Evolutionary conservation across 2,113 vertebrate genomes (phyloP).

Genomic region (Toxotes jaculatrix): DNA sequence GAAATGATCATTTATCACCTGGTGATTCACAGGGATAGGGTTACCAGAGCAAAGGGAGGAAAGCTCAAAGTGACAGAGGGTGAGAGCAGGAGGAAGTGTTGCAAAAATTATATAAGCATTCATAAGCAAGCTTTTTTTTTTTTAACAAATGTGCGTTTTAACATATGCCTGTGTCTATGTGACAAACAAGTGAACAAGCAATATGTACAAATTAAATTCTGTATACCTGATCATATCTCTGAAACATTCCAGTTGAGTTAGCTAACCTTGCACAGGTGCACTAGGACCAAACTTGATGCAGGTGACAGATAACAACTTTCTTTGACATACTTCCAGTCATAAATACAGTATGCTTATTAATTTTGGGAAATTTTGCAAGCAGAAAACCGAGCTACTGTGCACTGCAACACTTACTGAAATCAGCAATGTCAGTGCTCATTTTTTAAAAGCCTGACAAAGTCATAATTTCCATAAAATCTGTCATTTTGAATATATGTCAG

Average conservation of each 20-base stretch:
- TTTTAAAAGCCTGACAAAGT: background rate
- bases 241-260: conserved; percentile 43
- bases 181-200: background rate
- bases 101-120: background rate
- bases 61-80: conserved; percentile 39
- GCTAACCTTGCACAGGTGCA: conserved; percentile 53
- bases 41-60: conserved; percentile 68
- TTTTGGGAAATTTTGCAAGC: conserved; percentile 9
- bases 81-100: conserved; percentile 20
- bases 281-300: conserved; percentile 39
- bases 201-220: conserved; percentile 5
- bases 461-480: conserved; percentile 17
- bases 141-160: background rate
- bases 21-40: conserved; percentile 81
- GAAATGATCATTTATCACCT: conserved; percentile 86
- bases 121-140: background rate
- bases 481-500: conserved; percentile 11
- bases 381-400: background rate
- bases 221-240: conserved; percentile 14
- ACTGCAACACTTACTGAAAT: conserved; percentile 1
- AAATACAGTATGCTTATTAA: conserved; percentile 22
- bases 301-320: conserved; percentile 45
- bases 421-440: background rate
- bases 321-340: conserved; percentile 34
- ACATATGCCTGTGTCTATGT: background rate